Percentiles rank a stretch among this genome's conserved stretches.
These are phyloP conservation scores for Channa striata DNA, from an alignment of 2,797 vertebrate genomes.

Conservation along the genomic window DNA sequence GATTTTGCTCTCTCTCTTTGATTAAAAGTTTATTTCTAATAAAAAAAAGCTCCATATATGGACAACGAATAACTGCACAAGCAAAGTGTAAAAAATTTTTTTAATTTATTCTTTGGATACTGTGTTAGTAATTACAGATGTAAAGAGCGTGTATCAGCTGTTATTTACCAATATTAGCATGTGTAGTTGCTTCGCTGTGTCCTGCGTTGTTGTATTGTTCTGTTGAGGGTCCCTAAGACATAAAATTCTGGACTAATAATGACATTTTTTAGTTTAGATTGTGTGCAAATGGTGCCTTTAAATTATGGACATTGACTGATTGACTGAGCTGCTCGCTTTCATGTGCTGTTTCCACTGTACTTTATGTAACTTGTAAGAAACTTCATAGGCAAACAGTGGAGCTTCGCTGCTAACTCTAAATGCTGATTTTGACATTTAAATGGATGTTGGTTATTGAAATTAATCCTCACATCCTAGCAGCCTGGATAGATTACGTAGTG, in stretches of 20 bases:
- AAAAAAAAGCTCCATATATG: too few relatives aligned
- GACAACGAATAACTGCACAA: too few relatives aligned
- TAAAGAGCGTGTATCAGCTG: background rate
- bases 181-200: background rate
- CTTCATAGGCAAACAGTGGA: background rate
- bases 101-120: too few relatives aligned
- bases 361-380: background rate
- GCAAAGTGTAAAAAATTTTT: too few relatives aligned
- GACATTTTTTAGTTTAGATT: background rate
- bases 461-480: background rate
- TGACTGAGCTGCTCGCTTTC: background rate
- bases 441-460: too few relatives aligned
- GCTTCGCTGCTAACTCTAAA: background rate
- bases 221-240: background rate
- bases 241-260: background rate
- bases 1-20: too few relatives aligned
- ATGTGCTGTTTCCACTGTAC: background rate
- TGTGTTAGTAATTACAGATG: too few relatives aligned
- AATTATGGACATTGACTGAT: too few relatives aligned
- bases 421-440: too few relatives aligned
- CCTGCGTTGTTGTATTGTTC: background rate
- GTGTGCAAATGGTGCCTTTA: background rate
- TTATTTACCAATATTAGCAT: background rate
- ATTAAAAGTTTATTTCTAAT: too few relatives aligned
- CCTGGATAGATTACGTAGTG: background rate